phyloP scores from a whole-genome alignment of 2,797 vertebrate species.

The Selene dorsalis region DNA sequence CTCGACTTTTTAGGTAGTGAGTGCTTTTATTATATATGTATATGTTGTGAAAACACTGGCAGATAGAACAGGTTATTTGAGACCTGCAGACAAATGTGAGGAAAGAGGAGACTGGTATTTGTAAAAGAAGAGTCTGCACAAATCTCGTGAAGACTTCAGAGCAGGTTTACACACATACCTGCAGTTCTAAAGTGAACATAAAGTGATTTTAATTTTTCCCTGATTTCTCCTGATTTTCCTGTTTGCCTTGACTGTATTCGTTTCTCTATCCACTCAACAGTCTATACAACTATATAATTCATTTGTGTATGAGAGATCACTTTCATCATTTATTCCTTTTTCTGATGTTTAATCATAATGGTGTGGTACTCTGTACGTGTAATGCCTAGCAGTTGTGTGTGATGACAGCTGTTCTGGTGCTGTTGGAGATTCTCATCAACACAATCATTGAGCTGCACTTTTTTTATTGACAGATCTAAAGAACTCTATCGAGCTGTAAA shows the following conservation, averaged over 20 bases:
- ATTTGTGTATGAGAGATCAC: too few species aligned
- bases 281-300: not conserved
- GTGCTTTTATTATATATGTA: not conserved
- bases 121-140: not conserved
- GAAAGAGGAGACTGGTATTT: too few species aligned
- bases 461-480: too few species aligned
- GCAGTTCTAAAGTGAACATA: not conserved
- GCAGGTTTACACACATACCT: not conserved
- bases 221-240: not conserved
- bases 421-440: too few species aligned
- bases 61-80: not conserved
- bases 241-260: not conserved
- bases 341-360: too few species aligned
- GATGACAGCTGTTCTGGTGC: not conserved
- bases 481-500: too few species aligned
- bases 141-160: not conserved
- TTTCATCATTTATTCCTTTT: too few species aligned
- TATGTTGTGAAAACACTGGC: not conserved
- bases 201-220: not conserved
- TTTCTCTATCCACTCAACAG: not conserved
- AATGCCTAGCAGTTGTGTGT: too few species aligned
- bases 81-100: not conserved
- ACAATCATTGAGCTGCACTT: too few species aligned
- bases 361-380: too few species aligned
- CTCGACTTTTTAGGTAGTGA: conserved; percentile 20